phyloP scores from a whole-genome alignment of 1,140 invertebrate genomes.

The Cherax quadricarinatus region DNA sequence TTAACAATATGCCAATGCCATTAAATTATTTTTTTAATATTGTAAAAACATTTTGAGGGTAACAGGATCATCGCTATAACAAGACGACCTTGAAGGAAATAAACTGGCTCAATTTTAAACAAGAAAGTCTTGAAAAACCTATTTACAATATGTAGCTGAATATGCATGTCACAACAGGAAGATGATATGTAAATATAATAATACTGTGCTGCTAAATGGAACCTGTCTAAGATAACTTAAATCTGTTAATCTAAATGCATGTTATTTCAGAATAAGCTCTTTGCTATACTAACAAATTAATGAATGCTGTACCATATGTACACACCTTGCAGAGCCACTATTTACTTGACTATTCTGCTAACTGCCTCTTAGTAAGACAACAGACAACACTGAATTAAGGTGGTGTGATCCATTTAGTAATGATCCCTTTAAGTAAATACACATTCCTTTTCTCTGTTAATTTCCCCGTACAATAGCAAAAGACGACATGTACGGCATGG shows the following conservation, averaged over 20 bases:
- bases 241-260: not conserved
- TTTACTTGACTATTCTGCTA: not conserved
- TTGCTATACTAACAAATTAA: not conserved
- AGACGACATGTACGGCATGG: conserved; percentile 12
- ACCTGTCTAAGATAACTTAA: not conserved
- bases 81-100: no score
- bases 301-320: not conserved
- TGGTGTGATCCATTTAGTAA: not conserved
- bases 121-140: no score
- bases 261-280: not conserved
- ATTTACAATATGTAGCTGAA: no score
- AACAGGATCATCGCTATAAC: no score
- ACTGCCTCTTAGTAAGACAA: not conserved
- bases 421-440: conserved; percentile 3
- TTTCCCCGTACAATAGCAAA: conserved; percentile 8
- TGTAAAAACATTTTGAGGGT: no score
- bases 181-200: not conserved
- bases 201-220: not conserved
- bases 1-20: no score
- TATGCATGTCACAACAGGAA: not conserved
- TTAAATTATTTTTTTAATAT: no score
- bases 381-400: not conserved
- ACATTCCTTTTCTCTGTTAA: conserved; percentile 13
- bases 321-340: not conserved
- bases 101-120: no score